phyloP scores from a whole-genome alignment of 2,888 invertebrate species.

The Aspidiotus destructor region DNA sequence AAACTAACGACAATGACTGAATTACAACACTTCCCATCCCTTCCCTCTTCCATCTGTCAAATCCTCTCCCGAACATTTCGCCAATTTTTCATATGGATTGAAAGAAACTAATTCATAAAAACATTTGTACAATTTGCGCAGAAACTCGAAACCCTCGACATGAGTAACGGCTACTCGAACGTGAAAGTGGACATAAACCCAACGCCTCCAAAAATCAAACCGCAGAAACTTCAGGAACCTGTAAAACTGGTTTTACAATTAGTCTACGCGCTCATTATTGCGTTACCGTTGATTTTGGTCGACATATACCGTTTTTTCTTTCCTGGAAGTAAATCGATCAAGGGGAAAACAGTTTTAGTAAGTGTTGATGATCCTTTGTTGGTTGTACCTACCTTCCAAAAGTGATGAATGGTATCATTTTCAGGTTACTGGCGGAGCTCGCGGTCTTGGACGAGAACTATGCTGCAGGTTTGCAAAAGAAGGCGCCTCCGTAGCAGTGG shows the following conservation, averaged over 20 bases:
- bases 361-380: not conserved
- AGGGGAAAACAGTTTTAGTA: constrained; percentile 3
- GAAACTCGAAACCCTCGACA: too few relatives aligned
- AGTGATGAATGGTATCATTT: not conserved
- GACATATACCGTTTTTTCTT: not conserved
- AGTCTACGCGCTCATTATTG: not conserved
- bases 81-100: too few relatives aligned
- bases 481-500: constrained; percentile 39
- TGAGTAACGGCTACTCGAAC: too few relatives aligned
- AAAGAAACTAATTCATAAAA: too few relatives aligned
- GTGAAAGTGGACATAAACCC: too few relatives aligned
- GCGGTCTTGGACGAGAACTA: constrained; percentile 46
- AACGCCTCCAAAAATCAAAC: not conserved
- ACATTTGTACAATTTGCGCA: too few relatives aligned
- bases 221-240: not conserved
- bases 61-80: too few relatives aligned
- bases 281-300: not conserved
- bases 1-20: too few relatives aligned
- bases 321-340: not conserved
- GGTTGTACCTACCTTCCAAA: not conserved
- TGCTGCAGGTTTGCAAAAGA: constrained; percentile 43
- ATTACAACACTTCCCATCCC: too few relatives aligned
- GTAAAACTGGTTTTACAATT: not conserved
- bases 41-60: too few relatives aligned
- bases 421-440: constrained; percentile 46